Conservation (phyloP, 2,888 invertebrate genomes). For the Thecocarcelia acutangulata region DNA sequence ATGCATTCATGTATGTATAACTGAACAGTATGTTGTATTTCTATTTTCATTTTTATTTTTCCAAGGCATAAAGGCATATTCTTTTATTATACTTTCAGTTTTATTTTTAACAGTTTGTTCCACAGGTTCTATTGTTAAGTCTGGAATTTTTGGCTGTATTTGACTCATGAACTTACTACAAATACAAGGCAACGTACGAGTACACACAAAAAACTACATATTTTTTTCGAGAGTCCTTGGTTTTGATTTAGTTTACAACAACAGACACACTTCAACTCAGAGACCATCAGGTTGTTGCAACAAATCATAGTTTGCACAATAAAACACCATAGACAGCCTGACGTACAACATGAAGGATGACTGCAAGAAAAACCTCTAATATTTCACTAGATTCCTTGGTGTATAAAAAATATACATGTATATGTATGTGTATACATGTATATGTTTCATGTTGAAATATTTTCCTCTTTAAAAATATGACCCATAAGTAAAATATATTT, state of each 20-base stretch:
- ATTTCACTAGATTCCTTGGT: slow-evolving; percentile 42
- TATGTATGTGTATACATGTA: slow-evolving; percentile 4
- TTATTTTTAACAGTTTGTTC: slow-evolving; percentile 23
- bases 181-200: slow-evolving; percentile 5
- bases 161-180: slow-evolving; percentile 65
- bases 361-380: slow-evolving; percentile 37
- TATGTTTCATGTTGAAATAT: slow-evolving; percentile 3
- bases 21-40: not conserved
- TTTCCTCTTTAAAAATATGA: slow-evolving; percentile 13
- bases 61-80: no score
- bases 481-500: slow-evolving; percentile 10
- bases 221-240: slow-evolving; percentile 22
- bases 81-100: not conserved
- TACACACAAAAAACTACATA: slow-evolving; percentile 30
- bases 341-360: slow-evolving; percentile 24
- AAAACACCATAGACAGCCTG: slow-evolving; percentile 30
- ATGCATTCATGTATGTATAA: no score
- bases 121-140: slow-evolving; percentile 62
- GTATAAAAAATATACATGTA: slow-evolving; percentile 25
- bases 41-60: slow-evolving; percentile 5
- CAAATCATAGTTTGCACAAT: slow-evolving; percentile 61
- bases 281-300: slow-evolving; percentile 57
- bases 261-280: slow-evolving; percentile 30
- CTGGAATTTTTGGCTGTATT: slow-evolving; percentile 52
- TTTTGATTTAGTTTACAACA: slow-evolving; percentile 35